These are phyloP conservation scores for Rhimphoctona megacephalus DNA, from an alignment of 2,888 invertebrate genomes.

Conservation along the genomic window DNA sequence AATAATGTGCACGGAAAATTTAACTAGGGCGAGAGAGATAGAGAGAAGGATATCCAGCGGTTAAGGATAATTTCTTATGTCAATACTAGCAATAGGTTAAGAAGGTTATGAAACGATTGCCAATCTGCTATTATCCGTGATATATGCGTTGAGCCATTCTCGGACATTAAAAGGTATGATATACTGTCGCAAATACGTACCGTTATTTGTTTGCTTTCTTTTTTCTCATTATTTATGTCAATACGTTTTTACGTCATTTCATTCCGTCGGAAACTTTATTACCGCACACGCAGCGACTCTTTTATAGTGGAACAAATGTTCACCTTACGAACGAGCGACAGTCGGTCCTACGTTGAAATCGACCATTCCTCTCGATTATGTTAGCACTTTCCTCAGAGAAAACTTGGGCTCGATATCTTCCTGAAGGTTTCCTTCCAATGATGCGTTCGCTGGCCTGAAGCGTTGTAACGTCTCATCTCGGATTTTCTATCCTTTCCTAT, in stretches of 20 bases:
- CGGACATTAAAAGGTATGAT: background rate
- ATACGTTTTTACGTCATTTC: slow-evolving; percentile 32
- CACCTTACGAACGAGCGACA: slow-evolving; percentile 21
- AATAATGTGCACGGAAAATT: background rate
- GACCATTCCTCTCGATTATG: slow-evolving; percentile 64
- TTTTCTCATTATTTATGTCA: slow-evolving; percentile 12
- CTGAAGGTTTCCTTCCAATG: slow-evolving; percentile 4
- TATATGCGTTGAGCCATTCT: slow-evolving; percentile 2
- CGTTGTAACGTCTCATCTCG: slow-evolving; percentile 16
- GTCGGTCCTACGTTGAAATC: slow-evolving; percentile 54
- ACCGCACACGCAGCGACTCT: slow-evolving; percentile 24
- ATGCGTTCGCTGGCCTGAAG: background rate
- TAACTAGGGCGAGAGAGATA: background rate
- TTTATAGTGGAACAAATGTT: slow-evolving; percentile 53
- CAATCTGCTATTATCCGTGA: slow-evolving; percentile 5
- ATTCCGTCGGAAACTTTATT: slow-evolving; percentile 51
- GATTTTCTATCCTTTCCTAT: slow-evolving; percentile 25
- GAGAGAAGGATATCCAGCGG: background rate
- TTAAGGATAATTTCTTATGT: slow-evolving; percentile 27
- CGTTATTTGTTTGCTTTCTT: background rate
- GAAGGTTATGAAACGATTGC: slow-evolving; percentile 22
- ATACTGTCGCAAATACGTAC: slow-evolving; percentile 18
- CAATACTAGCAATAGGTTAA: background rate
- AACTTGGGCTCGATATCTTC: slow-evolving; percentile 16
- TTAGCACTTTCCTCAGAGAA: slow-evolving; percentile 49